Conservation (phyloP, 2,888 invertebrate genomes). For the Dicyrtomina minuta region DNA sequence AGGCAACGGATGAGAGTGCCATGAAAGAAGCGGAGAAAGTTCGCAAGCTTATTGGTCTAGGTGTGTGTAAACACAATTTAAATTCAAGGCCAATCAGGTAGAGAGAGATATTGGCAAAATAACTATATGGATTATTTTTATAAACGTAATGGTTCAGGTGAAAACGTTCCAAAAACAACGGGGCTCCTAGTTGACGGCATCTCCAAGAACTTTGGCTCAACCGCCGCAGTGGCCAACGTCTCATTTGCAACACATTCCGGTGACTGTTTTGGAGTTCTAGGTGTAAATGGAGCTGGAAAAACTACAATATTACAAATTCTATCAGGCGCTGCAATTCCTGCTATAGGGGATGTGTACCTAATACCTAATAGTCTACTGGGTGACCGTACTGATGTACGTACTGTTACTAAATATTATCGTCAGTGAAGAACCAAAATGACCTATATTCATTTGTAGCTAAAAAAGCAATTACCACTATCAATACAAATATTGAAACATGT, state of each 20-base stretch:
- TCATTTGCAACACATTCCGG: slow-evolving; percentile 34
- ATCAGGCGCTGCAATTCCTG: slow-evolving; percentile 22
- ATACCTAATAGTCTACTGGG: slow-evolving; percentile 27
- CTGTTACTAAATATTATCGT: too few relatives aligned
- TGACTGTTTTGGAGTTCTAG: slow-evolving; percentile 36
- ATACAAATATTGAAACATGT: too few relatives aligned
- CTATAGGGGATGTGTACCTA: slow-evolving; percentile 28
- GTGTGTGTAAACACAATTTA: too few relatives aligned
- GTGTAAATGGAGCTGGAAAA: slow-evolving; percentile 34
- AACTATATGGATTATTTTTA: too few relatives aligned
- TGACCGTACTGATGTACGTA: slow-evolving; percentile 21
- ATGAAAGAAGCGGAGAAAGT: slow-evolving; percentile 36
- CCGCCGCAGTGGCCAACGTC: slow-evolving; percentile 29
- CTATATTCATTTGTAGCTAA: too few relatives aligned
- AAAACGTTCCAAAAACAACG: slow-evolving; percentile 16
- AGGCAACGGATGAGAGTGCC: slow-evolving; percentile 25
- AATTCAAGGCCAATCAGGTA: too few relatives aligned
- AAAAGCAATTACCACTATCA: too few relatives aligned
- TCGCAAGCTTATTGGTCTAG: slow-evolving; percentile 30
- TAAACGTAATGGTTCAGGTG: too few relatives aligned
- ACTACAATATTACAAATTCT: slow-evolving; percentile 29
- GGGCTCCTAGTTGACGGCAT: slow-evolving; percentile 36
- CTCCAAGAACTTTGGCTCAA: slow-evolving; percentile 34
- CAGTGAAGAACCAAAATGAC: too few relatives aligned
- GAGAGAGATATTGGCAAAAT: too few relatives aligned